Percentiles rank a stretch among this genome's conserved stretches.
Evolutionary conservation across 2,888 invertebrate species (phyloP).

Genomic region (Cyclophora albipunctata): DNA sequence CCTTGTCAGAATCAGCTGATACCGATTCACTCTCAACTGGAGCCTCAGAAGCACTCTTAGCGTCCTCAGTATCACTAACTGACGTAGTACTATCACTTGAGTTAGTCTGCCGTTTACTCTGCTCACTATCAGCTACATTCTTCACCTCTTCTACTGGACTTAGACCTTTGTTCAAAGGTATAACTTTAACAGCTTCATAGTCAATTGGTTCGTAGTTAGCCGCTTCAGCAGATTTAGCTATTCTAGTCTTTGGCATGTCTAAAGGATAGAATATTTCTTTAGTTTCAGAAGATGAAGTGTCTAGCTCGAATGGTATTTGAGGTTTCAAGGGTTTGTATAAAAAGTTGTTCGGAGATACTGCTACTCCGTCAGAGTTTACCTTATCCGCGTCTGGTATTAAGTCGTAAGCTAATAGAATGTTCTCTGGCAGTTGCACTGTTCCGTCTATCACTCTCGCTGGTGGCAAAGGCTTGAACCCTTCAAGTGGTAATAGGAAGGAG

Average conservation of each 20-base stretch:
- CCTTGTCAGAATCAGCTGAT: constrained; percentile 60
- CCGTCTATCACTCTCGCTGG: constrained; percentile 55
- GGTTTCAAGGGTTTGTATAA: constrained; percentile 57
- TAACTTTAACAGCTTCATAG: constrained; percentile 61
- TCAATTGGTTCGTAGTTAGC: constrained; percentile 56
- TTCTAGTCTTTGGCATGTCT: constrained; percentile 48
- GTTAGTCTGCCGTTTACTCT: constrained; percentile 53
- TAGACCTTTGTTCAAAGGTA: constrained; percentile 55
- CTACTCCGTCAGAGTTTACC: constrained; percentile 22
- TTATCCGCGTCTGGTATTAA: constrained; percentile 45
- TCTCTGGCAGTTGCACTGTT: constrained; percentile 59
- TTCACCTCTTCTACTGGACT: constrained; percentile 47
- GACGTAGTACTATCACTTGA: constrained; percentile 27
- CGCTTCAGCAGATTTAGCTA: constrained; percentile 37
- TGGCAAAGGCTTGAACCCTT: constrained; percentile 65
- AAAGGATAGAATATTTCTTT: constrained; percentile 48
- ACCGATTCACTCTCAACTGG: constrained; percentile 38
- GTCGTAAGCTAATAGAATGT: constrained; percentile 59
- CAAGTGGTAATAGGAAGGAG: constrained; percentile 57
- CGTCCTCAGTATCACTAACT: constrained; percentile 30
- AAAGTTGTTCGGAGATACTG: constrained; percentile 41
- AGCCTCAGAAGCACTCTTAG: constrained; percentile 31
- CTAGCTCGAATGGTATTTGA: constrained; percentile 53
- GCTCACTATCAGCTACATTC: constrained; percentile 34
- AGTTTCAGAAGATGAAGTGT: constrained; percentile 55